phyloP scores from a whole-genome alignment of 2,113 vertebrate genomes.

The Prionailurus viverrinus region DNA sequence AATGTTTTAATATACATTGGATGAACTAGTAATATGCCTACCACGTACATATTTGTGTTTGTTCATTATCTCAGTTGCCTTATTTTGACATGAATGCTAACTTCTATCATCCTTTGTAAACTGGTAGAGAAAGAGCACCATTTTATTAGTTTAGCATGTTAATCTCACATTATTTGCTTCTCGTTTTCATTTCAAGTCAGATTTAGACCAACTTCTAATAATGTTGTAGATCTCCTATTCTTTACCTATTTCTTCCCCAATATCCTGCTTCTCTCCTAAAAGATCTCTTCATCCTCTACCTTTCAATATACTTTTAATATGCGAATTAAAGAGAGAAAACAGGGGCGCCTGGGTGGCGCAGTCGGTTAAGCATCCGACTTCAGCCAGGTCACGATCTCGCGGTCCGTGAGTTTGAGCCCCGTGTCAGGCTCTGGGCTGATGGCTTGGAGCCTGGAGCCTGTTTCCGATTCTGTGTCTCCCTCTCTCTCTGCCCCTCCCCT shows the following conservation, averaged over 20 bases:
- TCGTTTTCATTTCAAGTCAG: not conserved
- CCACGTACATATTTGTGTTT: not conserved
- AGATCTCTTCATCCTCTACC: not conserved
- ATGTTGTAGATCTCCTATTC: not conserved
- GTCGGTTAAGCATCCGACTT: too few relatives aligned
- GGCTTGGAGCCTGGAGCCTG: too few relatives aligned
- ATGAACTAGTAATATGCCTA: not conserved
- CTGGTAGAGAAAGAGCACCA: not conserved
- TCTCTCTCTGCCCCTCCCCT: too few relatives aligned
- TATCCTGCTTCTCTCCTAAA: not conserved
- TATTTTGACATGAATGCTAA: not conserved
- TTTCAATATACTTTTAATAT: not conserved
- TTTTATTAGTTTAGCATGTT: not conserved
- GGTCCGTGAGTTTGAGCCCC: too few relatives aligned
- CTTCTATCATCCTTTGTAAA: not conserved
- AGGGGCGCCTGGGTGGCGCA: too few relatives aligned
- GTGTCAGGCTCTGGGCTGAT: too few relatives aligned
- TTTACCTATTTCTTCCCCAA: not conserved
- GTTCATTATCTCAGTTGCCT: not conserved
- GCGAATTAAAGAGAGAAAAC: not conserved
- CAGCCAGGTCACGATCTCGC: too few relatives aligned
- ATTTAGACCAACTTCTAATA: not conserved
- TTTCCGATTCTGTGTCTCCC: too few relatives aligned
- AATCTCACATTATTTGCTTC: not conserved
- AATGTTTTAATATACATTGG: not conserved